A percentile compares a stretch with the other conserved stretches of the same genome.
Conservation (phyloP, 2,113 vertebrate species). For the Gallinago media region DNA sequence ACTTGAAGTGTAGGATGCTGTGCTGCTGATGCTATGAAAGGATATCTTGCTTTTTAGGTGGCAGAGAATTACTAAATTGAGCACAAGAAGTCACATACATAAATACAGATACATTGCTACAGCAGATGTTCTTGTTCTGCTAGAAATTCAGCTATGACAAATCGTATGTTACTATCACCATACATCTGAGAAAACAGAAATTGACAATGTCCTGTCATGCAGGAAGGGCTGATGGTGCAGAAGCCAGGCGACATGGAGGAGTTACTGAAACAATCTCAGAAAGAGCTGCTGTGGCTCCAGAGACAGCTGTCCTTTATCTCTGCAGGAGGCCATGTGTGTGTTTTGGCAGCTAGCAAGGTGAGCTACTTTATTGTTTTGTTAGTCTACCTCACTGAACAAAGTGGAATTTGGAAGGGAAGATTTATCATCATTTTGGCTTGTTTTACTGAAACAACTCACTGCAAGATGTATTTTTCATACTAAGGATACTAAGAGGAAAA, state of each 20-base stretch:
- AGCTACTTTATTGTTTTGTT: not conserved
- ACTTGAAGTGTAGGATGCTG: not conserved
- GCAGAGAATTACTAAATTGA: not conserved
- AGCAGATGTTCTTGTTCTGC: not conserved
- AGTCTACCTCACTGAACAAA: not conserved
- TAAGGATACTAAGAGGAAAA: not conserved
- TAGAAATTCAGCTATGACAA: not conserved
- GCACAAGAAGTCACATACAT: not conserved
- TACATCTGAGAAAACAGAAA: not conserved
- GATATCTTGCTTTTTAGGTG: not conserved
- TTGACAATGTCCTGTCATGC: not conserved
- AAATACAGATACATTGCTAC: not conserved
- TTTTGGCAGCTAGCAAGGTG: conserved; percentile 74
- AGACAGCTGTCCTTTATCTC: conserved; percentile 69
- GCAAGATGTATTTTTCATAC: not conserved
- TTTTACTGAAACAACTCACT: not conserved
- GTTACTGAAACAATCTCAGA: conserved; percentile 74
- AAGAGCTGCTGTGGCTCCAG: conserved; percentile 75
- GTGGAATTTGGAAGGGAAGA: not conserved
- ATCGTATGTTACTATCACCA: not conserved
- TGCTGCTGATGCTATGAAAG: not conserved
- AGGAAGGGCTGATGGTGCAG: conserved; percentile 77
- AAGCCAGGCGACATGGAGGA: conserved; percentile 69
- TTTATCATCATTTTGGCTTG: not conserved
- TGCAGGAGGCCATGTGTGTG: conserved; percentile 48